phyloP scores from a whole-genome alignment of 2,797 vertebrate genomes.

The Agapornis canus region DNA sequence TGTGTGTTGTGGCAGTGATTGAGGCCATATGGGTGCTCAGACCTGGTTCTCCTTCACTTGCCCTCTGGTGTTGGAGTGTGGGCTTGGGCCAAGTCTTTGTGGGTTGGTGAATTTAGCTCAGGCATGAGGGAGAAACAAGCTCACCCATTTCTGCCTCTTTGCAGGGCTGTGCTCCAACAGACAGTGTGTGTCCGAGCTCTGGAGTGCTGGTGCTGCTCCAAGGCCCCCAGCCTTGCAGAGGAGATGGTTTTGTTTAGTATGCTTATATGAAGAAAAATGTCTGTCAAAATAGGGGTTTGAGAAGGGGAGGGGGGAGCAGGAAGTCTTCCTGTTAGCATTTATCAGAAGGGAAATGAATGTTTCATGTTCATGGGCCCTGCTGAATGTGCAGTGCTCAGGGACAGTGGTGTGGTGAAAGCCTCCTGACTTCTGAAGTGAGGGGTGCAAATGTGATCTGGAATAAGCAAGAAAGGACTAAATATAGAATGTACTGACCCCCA shows the following conservation, averaged over 20 bases:
- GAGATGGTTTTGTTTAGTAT: constrained; percentile 38
- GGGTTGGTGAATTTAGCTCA: not conserved
- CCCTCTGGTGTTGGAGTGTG: not conserved
- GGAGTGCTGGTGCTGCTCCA: not conserved
- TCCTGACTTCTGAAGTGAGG: not conserved
- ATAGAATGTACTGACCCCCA: constrained; percentile 41
- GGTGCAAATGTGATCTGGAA: constrained; percentile 29
- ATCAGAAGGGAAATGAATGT: constrained; percentile 35
- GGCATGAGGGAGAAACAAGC: accelerated
- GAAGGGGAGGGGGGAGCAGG: not conserved
- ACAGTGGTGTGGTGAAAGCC: constrained; percentile 9
- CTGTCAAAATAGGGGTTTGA: constrained; percentile 18
- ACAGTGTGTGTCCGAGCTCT: not conserved
- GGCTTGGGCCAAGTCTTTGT: not conserved
- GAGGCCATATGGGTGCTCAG: not conserved
- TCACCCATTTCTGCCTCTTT: not conserved
- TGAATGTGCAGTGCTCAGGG: not conserved
- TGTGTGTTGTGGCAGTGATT: accelerated
- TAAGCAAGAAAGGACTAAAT: constrained; percentile 59
- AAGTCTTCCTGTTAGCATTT: constrained; percentile 56
- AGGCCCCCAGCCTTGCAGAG: not conserved
- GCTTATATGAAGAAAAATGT: not conserved
- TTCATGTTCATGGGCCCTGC: constrained; percentile 3
- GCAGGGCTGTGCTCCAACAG: not conserved
- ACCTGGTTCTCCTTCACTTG: not conserved